A percentile compares a stretch with the other conserved stretches of the same genome.
Conservation (phyloP, 2,888 invertebrate species). For the Sicus ferrugineus region DNA sequence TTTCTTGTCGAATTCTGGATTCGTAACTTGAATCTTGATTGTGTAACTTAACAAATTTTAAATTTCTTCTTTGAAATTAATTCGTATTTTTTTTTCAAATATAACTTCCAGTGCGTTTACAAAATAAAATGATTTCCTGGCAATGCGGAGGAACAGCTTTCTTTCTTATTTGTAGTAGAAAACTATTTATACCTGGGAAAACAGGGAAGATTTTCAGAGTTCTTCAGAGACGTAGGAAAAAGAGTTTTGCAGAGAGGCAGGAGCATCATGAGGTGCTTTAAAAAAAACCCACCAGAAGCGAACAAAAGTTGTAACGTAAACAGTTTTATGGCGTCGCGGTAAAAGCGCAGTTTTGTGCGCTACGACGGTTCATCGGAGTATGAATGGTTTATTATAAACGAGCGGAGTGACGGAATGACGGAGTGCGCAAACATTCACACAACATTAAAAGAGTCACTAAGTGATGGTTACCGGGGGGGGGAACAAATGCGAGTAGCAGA, state of each 20-base stretch:
- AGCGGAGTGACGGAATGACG: background rate
- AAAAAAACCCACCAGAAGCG: background rate
- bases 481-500: no score
- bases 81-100: no score
- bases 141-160: slow-evolving; percentile 27
- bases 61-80: no score
- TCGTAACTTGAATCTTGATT: no score
- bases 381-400: slow-evolving; percentile 30
- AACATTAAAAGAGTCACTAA: slow-evolving; percentile 6
- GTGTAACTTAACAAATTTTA: no score
- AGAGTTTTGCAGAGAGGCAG: background rate
- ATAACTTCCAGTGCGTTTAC: slow-evolving; percentile 5
- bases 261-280: background rate
- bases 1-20: no score
- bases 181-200: slow-evolving; percentile 16
- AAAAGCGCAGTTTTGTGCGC: slow-evolving; percentile 22
- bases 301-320: background rate
- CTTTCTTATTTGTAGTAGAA: no score
- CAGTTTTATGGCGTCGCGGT: background rate
- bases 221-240: no score
- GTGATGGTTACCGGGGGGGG: background rate
- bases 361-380: slow-evolving; percentile 21
- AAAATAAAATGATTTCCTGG: slow-evolving; percentile 8
- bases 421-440: background rate
- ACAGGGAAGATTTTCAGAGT: background rate